Conservation (phyloP, 2,113 vertebrate genomes). For the Dicaeum eximium region DNA sequence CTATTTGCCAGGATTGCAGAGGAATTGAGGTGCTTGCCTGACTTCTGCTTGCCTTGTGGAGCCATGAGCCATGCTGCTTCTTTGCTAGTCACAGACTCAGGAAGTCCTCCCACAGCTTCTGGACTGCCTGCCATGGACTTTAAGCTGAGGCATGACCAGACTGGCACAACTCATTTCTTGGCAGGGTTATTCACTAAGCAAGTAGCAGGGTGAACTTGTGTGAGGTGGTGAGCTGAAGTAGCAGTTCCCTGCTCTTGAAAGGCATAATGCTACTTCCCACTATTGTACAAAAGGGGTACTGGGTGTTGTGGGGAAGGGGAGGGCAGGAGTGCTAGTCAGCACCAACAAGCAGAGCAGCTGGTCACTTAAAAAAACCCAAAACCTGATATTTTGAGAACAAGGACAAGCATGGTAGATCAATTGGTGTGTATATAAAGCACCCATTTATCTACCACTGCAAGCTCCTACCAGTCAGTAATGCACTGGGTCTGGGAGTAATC, state of each 20-base stretch:
- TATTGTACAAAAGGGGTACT: rapidly evolving
- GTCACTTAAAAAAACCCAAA: not conserved
- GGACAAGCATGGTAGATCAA: not conserved
- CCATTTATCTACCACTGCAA: not conserved
- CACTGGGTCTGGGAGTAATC: not conserved
- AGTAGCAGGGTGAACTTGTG: not conserved
- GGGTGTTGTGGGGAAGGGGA: not conserved
- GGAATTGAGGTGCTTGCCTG: not conserved
- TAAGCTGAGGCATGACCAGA: not conserved
- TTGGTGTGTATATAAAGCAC: not conserved
- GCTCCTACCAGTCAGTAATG: not conserved
- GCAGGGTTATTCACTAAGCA: not conserved
- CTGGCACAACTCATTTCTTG: not conserved
- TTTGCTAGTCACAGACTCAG: not conserved
- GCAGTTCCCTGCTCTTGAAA: not conserved
- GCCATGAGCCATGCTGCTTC: not conserved
- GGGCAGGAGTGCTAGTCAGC: not conserved
- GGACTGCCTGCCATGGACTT: not conserved
- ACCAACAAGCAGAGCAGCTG: not conserved
- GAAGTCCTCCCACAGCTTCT: not conserved
- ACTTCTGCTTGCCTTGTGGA: not conserved
- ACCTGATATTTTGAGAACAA: not conserved
- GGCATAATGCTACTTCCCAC: not conserved
- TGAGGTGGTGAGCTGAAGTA: not conserved
- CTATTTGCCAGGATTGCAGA: not conserved